phyloP scores from a whole-genome alignment of 2,797 vertebrate genomes.

The Spinibarbus caldwelli region DNA sequence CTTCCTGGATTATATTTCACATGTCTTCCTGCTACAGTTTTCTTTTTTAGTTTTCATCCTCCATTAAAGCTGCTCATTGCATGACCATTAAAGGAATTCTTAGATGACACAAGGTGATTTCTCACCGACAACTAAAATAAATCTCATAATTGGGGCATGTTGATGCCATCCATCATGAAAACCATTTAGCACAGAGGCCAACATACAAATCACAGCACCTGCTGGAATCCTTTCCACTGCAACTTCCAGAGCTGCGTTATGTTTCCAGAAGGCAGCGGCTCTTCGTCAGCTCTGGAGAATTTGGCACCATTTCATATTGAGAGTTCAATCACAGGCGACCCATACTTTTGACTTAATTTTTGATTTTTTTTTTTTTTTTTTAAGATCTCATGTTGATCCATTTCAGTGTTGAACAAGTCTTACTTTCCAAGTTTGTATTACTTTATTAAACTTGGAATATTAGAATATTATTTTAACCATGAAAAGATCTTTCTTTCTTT shows the following conservation, averaged over 20 bases:
- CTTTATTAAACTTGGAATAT: neutral
- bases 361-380: too few species aligned
- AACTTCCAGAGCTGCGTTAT: neutral
- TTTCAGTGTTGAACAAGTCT: neutral
- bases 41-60: constrained; percentile 4
- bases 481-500: neutral
- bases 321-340: neutral
- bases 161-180: constrained; percentile 42
- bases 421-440: neutral
- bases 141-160: constrained; percentile 46
- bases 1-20: constrained; percentile 25
- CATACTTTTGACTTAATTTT: neutral
- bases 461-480: neutral
- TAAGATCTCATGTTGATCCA: neutral
- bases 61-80: constrained; percentile 31
- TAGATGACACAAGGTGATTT: constrained; percentile 35
- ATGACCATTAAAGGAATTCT: constrained; percentile 39
- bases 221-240: constrained; percentile 24
- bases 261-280: neutral
- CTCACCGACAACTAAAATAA: constrained; percentile 44
- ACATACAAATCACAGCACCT: constrained; percentile 32
- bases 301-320: neutral
- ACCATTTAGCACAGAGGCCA: constrained; percentile 28
- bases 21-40: neutral
- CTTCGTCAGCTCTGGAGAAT: neutral